A percentile compares a stretch with the other conserved stretches of the same genome.
These are phyloP conservation scores for Esox lucius DNA, from an alignment of 2,797 vertebrate genomes.

Conservation along the genomic window DNA sequence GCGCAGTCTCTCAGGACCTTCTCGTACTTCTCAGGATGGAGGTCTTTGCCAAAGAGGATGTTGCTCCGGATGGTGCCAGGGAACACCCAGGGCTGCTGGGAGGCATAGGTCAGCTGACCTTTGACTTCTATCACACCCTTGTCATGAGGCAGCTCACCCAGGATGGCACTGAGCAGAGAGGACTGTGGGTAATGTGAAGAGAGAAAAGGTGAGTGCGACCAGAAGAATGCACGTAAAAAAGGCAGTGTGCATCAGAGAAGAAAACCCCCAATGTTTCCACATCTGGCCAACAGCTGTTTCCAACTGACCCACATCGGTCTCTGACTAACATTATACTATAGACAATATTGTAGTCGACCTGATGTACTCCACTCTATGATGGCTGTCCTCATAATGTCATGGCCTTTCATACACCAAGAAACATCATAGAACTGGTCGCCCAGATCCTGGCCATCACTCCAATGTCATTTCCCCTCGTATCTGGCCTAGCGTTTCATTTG, in stretches of 20 bases:
- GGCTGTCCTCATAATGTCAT: background rate
- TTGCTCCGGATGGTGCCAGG: constrained; percentile 85
- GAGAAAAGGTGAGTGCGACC: background rate
- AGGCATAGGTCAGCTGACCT: constrained; percentile 81
- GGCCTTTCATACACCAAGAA: background rate
- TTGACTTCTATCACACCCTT: constrained; percentile 72
- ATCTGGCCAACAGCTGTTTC: background rate
- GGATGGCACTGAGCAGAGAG: constrained; percentile 79
- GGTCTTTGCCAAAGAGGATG: constrained; percentile 85
- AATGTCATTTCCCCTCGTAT: no score
- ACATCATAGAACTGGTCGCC: no score
- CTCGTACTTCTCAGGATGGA: constrained; percentile 79
- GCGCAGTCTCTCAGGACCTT: constrained; percentile 81
- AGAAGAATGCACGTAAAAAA: background rate
- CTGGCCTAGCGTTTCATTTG: no score
- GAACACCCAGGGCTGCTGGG: constrained; percentile 88
- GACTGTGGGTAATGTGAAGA: constrained; percentile 67
- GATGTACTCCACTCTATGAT: background rate
- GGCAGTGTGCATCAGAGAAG: background rate
- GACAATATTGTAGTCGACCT: background rate
- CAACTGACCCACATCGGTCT: background rate
- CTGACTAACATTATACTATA: background rate
- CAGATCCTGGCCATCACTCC: no score
- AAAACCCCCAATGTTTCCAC: background rate
- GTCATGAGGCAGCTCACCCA: constrained; percentile 77